These are phyloP conservation scores for Jacana jacana DNA, from an alignment of 2,113 vertebrate species.

Conservation along the genomic window DNA sequence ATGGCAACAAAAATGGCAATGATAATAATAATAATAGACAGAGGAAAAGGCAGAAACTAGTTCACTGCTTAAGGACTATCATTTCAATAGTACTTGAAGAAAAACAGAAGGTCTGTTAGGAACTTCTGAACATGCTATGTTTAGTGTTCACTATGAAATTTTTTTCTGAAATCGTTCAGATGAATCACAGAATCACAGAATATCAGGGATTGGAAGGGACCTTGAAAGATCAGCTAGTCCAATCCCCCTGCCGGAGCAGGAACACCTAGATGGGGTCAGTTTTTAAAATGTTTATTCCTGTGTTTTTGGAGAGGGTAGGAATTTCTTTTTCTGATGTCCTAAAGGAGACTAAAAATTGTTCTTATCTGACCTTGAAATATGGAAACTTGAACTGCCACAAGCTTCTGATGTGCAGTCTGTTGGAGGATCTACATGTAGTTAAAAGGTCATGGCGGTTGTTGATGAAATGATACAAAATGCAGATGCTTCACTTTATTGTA, in stretches of 20 bases:
- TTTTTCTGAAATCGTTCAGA: not conserved
- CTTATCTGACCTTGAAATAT: not conserved
- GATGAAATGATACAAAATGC: not conserved
- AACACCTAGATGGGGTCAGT: too few species aligned
- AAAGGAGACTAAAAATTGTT: not conserved
- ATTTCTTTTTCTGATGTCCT: not conserved
- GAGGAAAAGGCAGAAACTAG: not conserved
- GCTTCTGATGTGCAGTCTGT: not conserved
- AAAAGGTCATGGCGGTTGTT: not conserved
- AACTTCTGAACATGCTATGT: not conserved
- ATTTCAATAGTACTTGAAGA: not conserved
- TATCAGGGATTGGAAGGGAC: too few species aligned
- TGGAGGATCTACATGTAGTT: not conserved
- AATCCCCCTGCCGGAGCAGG: too few species aligned
- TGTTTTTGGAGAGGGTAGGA: not conserved
- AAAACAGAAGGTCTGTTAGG: not conserved
- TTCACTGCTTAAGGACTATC: not conserved
- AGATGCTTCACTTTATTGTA: not conserved
- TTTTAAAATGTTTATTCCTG: not conserved
- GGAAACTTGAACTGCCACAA: not conserved
- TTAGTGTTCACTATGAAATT: not conserved
- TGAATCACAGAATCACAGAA: too few species aligned
- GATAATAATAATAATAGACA: not conserved
- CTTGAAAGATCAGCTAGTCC: too few species aligned
- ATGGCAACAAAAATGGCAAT: not conserved